phyloP scores from a whole-genome alignment of 2,113 vertebrate species.

The Chroicocephalus ridibundus region DNA sequence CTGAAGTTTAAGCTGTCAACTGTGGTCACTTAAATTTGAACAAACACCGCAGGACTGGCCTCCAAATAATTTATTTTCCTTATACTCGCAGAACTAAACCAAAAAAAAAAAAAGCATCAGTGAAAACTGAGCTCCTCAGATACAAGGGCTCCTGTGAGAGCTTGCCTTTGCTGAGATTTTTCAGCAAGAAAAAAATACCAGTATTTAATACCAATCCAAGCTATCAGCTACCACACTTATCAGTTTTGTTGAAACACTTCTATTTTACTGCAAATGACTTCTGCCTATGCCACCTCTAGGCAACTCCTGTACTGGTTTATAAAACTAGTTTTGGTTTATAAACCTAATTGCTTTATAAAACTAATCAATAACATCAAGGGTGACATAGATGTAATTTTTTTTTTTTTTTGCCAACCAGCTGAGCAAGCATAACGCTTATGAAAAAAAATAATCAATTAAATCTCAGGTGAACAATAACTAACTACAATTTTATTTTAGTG shows the following conservation, averaged over 20 bases:
- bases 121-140: not conserved
- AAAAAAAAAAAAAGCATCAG: not conserved
- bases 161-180: not conserved
- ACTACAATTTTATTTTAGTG: not conserved
- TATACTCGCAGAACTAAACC: not conserved
- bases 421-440: not conserved
- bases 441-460: not conserved
- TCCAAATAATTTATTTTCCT: not conserved
- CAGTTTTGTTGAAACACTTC: not conserved
- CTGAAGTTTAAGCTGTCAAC: not conserved
- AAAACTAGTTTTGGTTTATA: not conserved
- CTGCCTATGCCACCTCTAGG: not conserved
- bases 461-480: not conserved
- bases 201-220: not conserved
- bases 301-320: not conserved
- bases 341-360: not conserved
- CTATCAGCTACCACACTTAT: not conserved
- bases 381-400: not conserved
- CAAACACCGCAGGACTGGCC: not conserved
- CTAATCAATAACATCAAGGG: not conserved
- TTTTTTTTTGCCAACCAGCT: not conserved
- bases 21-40: not conserved
- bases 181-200: not conserved
- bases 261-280: not conserved
- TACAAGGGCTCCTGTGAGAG: not conserved